Evolutionary conservation across 2,113 vertebrate genomes (phyloP).

Genomic region (Perognathus longimembris): DNA sequence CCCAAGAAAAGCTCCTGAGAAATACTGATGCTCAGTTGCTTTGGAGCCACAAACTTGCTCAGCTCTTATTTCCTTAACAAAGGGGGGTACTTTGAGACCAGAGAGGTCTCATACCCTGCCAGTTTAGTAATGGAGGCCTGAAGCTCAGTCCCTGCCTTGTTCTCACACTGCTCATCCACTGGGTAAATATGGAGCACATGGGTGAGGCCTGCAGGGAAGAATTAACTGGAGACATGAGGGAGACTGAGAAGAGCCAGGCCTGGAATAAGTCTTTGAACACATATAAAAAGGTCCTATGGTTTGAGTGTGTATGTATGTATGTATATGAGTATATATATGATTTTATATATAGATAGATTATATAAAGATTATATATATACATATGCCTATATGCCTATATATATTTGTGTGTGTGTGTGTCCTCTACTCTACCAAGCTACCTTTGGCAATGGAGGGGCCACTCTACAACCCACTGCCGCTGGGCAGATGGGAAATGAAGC

Average conservation of each 20-base stretch:
- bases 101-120: neutral
- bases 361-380: no score
- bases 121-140: neutral
- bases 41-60: neutral
- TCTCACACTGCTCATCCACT: neutral
- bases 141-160: neutral
- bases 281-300: neutral
- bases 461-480: neutral
- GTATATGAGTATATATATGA: no score
- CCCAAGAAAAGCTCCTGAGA: neutral
- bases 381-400: no score
- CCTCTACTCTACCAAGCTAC: no score
- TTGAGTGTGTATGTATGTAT: no score
- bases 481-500: no score
- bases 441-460: neutral
- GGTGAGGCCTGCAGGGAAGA: neutral
- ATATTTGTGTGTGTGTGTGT: no score
- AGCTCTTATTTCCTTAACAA: neutral
- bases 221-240: neutral
- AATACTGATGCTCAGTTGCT: neutral
- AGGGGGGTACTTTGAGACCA: no score
- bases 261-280: neutral
- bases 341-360: no score
- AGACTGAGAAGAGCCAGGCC: neutral
- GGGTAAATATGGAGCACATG: neutral